Base-by-base conservation (phyloP, 2,888 invertebrate species). In the Phytoseiulus persimilis region DNA sequence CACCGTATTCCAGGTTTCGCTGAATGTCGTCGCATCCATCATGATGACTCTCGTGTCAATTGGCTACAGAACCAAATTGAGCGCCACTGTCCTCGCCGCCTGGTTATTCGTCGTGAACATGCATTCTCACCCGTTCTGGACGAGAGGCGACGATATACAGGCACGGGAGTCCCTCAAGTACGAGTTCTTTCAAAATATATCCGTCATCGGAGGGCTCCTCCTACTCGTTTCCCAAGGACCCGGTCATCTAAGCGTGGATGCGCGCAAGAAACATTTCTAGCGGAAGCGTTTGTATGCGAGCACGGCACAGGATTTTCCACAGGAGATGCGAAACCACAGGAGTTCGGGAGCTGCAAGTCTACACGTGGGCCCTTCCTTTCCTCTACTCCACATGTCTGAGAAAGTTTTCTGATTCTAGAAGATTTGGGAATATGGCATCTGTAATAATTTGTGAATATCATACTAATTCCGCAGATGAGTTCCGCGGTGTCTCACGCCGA, bases 51-150 rank as follows among this genome's bases (percentile, higher is more conserved):
- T 98, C 91, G 98, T 99, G 91, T 97, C 98, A 90, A 95, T 99
- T 91, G 99, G 99, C 90, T 99, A 97, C 94, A 99, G 99, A 94
- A 99, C 99, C 84, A 99, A 99, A 94, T 94, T 99, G 92, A 97
- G 98, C 90, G 98, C 99, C 83, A 94, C 99, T 91, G 95, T 98
- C 92, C 94, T 99, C 91, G 98, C 98, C 90, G 93, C 96, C 90
- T 95, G 98, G 93, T 94, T 99, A 90, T 94, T 95, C 2, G 94
- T 95, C 84, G 95, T 99, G 92, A 99, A 99, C 94, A 94, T 98
- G 91, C 98, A 98, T 93, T 96, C 98, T 93, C 99, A 99, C 93
- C 97, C 98, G 91, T 99, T 98, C 97, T 99, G 99, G 99, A 94
- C 95, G 92, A 96, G 98, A 93, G 97, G 98, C 5, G 95, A 96